A percentile compares a stretch with the other conserved stretches of the same genome.
phyloP scores from a whole-genome alignment of 53 echinoderm and acorn worm species.

The Zoroaster sp. region DNA sequence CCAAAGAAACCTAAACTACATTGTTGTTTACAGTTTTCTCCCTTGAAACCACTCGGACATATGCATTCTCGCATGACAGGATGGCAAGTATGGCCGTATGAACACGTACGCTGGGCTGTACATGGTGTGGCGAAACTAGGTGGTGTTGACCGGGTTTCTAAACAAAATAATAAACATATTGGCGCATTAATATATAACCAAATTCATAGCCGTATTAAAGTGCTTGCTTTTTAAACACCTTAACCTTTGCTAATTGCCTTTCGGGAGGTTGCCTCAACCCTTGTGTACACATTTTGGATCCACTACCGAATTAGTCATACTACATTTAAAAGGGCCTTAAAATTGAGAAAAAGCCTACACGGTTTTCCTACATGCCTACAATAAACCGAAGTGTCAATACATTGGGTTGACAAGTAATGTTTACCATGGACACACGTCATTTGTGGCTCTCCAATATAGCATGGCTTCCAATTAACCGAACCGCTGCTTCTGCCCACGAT shows the following conservation, averaged over 20 bases:
- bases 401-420: too few relatives aligned
- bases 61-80: conserved; percentile 61
- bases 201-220: too few relatives aligned
- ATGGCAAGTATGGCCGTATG: conserved; percentile 64
- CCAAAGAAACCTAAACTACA: conserved; percentile 34
- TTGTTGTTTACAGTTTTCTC: conserved; percentile 19
- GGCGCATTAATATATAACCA: too few relatives aligned
- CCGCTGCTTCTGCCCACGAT: conserved; percentile 53
- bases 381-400: too few relatives aligned
- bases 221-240: too few relatives aligned
- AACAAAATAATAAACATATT: background rate
- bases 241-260: too few relatives aligned
- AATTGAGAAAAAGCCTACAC: too few relatives aligned
- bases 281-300: too few relatives aligned
- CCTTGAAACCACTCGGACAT: conserved; percentile 58
- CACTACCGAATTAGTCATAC: too few relatives aligned
- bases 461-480: conserved; percentile 62
- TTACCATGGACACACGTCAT: conserved; percentile 64
- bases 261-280: too few relatives aligned
- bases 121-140: conserved; percentile 46
- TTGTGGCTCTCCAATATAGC: conserved; percentile 78
- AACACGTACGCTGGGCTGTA: conserved; percentile 48
- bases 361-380: too few relatives aligned
- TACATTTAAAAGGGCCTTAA: too few relatives aligned
- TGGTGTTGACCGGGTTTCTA: background rate